Base-by-base conservation (phyloP, 2,797 vertebrate species). In the Melanotaenia maccullochi region DNA sequence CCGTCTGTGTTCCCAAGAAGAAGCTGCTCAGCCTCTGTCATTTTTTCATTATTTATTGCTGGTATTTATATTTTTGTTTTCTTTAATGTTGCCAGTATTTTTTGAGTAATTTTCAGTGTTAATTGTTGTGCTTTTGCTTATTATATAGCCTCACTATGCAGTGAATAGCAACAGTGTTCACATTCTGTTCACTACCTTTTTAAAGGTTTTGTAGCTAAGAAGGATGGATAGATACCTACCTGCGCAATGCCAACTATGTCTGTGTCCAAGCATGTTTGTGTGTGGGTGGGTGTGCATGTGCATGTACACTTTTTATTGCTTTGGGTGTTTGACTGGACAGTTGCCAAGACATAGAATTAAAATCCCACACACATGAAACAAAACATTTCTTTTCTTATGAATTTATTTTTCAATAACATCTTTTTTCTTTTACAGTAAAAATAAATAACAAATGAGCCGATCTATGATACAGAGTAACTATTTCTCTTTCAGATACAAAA, bases 401-500 rank as follows among this genome's bases (percentile, higher is more conserved):
- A 93, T 94, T 90, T 93, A 93, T 94, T 94, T 38, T 78, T 76
- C 33, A 72, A 73, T 79, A 79, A 75, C 81, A 68, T 82, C 14
- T 74, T 58, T 79, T 79, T 68, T 71, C 32, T 77, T 79, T 63
- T 55, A 89, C 72, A 76, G 40, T 86, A 89, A 75, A 90, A 90
- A 88, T 83, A 74, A 86, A 78, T 79, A 65, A 87, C 85, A 89
- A 85, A 68, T 67, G 57, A 75, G 32, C 52, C 22, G 47, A 65
- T 88, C 32, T 78, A 40, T 77, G 60, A 71, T 55, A 62, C 38
- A 73, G n/a, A 75, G 60, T 75, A 24, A 65, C 35, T 25, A 38
- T 70, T 69, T 79, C 40, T 80, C 71, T 78, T 38, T 87, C 61
- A 66, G 55, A 76, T 75, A 87, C 75, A 87, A 84, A 85, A 88